phyloP scores from a whole-genome alignment of 2,113 vertebrate species.

The Campylorhamphus procurvoides region DNA sequence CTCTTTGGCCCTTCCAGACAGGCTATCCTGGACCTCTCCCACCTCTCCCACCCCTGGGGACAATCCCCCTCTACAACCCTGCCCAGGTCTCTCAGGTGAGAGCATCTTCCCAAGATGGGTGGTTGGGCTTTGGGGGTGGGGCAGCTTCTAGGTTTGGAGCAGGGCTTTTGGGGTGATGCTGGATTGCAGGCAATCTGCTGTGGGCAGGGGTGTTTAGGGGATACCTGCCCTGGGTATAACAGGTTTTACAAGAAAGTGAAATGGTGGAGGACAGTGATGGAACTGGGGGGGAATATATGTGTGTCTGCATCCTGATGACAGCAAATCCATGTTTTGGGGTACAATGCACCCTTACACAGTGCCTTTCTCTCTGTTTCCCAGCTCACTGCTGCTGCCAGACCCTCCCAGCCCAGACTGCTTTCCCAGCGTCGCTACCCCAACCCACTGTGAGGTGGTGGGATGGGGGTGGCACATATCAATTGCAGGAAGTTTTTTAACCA shows the following conservation, averaged over 20 bases:
- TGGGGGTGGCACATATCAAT: fast-evolving
- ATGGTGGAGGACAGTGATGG: fast-evolving
- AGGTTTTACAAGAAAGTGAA: fast-evolving
- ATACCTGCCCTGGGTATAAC: too few relatives aligned
- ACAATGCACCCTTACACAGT: not conserved
- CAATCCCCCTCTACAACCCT: conserved; percentile 76
- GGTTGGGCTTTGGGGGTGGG: not conserved
- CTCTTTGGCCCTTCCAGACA: not conserved
- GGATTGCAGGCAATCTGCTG: fast-evolving
- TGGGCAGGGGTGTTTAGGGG: too few relatives aligned
- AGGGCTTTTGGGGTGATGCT: not conserved
- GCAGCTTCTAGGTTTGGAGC: not conserved
- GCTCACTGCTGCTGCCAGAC: not conserved
- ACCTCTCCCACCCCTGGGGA: not conserved
- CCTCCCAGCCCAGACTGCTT: conserved; percentile 35
- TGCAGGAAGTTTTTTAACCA: not conserved
- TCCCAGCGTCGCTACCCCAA: conserved; percentile 68
- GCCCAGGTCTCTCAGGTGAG: conserved; percentile 71
- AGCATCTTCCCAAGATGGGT: not conserved
- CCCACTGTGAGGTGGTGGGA: not conserved
- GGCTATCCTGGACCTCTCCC: not conserved
- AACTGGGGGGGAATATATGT: not conserved
- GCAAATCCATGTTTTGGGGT: fast-evolving
- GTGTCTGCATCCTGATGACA: not conserved
- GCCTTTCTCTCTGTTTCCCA: conserved; percentile 29